Percentiles rank a stretch among this genome's conserved stretches.
Conservation (phyloP, 1,140 invertebrate species). For the Yoshiicerus persimilis region DNA sequence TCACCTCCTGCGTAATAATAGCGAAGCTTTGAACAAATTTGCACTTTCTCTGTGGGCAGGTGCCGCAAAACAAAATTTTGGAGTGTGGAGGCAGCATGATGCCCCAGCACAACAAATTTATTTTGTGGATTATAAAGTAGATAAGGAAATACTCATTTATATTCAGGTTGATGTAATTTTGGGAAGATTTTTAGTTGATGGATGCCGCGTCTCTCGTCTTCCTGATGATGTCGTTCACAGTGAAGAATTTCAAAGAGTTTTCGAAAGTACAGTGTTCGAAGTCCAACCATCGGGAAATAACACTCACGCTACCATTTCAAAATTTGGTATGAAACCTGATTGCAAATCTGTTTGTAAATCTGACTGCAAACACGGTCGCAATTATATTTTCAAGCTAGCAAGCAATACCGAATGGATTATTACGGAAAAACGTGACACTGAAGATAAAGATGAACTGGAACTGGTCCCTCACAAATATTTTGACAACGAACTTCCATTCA, state of each 20-base stretch:
- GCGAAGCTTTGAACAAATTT: background rate
- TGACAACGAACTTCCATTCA: background rate
- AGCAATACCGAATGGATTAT: too few relatives aligned
- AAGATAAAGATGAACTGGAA: background rate
- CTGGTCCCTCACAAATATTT: background rate
- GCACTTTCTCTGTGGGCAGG: background rate
- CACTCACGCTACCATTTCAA: background rate
- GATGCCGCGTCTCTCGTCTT: background rate
- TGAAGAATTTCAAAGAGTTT: background rate
- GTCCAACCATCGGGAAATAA: conserved; percentile 8
- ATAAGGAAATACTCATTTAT: background rate
- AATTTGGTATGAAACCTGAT: too few relatives aligned
- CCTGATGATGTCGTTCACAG: background rate
- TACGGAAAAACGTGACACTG: background rate
- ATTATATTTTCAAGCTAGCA: too few relatives aligned
- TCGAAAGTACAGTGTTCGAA: background rate
- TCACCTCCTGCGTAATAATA: background rate
- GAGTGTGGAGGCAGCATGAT: background rate
- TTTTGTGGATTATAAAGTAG: background rate
- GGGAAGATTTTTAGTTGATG: conserved; percentile 35
- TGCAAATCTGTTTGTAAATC: too few relatives aligned
- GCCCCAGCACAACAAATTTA: background rate
- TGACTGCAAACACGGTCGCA: too few relatives aligned
- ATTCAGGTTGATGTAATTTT: conserved; percentile 29
- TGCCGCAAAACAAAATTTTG: background rate